Evolutionary conservation across 2,888 invertebrate genomes (phyloP).

Genomic region (Criorhina ranunculi): DNA sequence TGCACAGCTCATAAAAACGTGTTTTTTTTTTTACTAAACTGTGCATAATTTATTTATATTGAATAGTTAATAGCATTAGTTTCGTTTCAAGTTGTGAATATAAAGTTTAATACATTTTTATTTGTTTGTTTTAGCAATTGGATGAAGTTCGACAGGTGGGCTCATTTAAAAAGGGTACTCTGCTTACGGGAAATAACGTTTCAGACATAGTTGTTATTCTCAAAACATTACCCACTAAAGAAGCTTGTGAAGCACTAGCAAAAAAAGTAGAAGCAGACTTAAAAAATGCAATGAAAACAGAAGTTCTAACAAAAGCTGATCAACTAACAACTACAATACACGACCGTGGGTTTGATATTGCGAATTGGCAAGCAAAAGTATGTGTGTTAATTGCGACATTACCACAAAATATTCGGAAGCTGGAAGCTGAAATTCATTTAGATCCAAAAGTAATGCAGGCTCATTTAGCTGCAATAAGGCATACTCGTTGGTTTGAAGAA

Average conservation of each 20-base stretch:
- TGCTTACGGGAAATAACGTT: conserved; percentile 97
- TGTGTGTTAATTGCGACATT: conserved; percentile 96
- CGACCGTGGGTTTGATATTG: conserved; percentile 95
- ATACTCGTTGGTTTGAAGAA: conserved; percentile 99
- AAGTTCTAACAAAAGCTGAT: conserved; percentile 87
- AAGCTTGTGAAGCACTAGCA: conserved; percentile 96
- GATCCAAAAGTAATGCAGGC: conserved; percentile 92
- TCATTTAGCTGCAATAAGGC: conserved; percentile 96
- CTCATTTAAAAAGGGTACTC: conserved; percentile 98
- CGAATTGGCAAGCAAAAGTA: conserved; percentile 93
- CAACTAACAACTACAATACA: conserved; percentile 85
- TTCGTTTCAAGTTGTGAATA: no score
- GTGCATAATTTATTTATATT: no score
- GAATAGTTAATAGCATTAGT: no score
- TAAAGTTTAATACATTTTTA: neutral
- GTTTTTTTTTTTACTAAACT: no score
- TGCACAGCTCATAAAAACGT: no score
- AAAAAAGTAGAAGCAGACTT: conserved; percentile 94
- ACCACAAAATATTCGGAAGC: conserved; percentile 95
- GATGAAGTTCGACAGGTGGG: conserved; percentile 98
- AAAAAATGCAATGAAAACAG: conserved; percentile 89
- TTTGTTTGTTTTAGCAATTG: conserved; percentile 87
- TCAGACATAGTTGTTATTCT: conserved; percentile 98
- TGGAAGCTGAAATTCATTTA: conserved; percentile 94
- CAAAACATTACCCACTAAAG: conserved; percentile 97